Percentiles rank a stretch among this genome's conserved stretches.
phyloP scores from a whole-genome alignment of 2,797 vertebrate species.

The Prionace glauca region DNA sequence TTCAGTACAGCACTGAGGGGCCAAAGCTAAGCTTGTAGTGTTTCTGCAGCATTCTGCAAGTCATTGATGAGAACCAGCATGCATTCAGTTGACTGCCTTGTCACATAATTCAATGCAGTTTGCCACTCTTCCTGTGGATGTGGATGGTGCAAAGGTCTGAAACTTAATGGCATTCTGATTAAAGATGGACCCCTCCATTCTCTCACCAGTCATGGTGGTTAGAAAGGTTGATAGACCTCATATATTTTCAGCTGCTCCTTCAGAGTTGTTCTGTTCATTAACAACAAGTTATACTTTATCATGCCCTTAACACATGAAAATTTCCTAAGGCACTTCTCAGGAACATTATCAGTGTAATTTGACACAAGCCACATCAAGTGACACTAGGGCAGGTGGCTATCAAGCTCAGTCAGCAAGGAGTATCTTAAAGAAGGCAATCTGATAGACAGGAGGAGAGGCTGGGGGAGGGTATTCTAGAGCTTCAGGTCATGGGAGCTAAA shows the following conservation, averaged over 20 bases:
- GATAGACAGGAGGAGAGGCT: background rate
- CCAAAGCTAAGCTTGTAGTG: background rate
- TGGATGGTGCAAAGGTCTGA: background rate
- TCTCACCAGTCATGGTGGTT: background rate
- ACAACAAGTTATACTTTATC: background rate
- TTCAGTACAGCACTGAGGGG: background rate
- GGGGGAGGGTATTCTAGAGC: too few species aligned
- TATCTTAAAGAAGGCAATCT: background rate
- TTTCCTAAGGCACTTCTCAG: background rate
- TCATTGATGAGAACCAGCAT: background rate
- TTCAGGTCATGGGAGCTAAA: background rate
- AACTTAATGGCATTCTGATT: background rate
- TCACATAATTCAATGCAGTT: background rate
- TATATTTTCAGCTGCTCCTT: background rate
- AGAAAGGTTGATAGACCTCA: background rate
- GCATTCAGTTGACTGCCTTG: background rate
- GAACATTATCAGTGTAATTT: too few species aligned
- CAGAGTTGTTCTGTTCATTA: background rate
- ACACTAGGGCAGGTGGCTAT: background rate
- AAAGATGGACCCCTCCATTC: background rate
- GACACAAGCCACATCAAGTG: background rate
- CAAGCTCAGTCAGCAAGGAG: background rate
- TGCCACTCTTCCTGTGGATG: background rate
- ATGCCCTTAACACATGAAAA: background rate
- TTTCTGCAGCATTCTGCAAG: background rate